A percentile compares a stretch with the other conserved stretches of the same genome.
Conservation (phyloP, 2,113 vertebrate species). For the Lagopus leucura region DNA sequence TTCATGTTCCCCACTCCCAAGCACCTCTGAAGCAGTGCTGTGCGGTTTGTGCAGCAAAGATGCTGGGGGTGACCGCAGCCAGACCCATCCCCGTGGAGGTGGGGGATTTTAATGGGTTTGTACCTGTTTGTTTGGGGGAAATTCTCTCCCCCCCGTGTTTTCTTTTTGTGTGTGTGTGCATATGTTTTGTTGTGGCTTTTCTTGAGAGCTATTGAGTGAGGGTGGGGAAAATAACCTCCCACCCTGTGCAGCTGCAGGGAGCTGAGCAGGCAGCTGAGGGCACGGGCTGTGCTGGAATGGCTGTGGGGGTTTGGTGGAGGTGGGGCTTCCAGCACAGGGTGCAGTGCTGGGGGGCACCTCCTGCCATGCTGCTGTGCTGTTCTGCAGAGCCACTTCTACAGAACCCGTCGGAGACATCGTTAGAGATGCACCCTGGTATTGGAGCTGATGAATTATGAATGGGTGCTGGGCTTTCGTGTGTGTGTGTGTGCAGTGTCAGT, state of each 20-base stretch:
- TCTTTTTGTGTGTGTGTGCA: background rate
- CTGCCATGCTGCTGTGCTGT: background rate
- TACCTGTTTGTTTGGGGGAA: background rate
- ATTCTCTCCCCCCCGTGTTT: background rate
- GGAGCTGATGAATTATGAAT: background rate
- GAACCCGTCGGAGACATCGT: background rate
- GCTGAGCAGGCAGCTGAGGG: background rate
- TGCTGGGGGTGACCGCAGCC: background rate
- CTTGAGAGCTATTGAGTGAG: background rate
- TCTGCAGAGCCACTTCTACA: background rate
- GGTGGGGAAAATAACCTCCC: background rate
- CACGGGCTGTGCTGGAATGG: background rate
- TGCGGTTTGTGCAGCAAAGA: background rate
- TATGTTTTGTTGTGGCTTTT: background rate
- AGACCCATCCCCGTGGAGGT: background rate
- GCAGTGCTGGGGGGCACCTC: background rate
- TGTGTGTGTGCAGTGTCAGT: fast-evolving
- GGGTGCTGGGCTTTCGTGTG: background rate
- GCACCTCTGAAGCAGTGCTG: background rate
- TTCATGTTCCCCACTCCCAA: background rate
- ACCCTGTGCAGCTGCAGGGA: background rate
- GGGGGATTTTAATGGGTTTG: background rate
- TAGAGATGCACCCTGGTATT: background rate
- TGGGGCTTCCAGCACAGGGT: background rate
- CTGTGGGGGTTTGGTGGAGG: background rate